Base-by-base conservation (phyloP, 1,140 invertebrate genomes). In the Ptiloglossa arizonensis region DNA sequence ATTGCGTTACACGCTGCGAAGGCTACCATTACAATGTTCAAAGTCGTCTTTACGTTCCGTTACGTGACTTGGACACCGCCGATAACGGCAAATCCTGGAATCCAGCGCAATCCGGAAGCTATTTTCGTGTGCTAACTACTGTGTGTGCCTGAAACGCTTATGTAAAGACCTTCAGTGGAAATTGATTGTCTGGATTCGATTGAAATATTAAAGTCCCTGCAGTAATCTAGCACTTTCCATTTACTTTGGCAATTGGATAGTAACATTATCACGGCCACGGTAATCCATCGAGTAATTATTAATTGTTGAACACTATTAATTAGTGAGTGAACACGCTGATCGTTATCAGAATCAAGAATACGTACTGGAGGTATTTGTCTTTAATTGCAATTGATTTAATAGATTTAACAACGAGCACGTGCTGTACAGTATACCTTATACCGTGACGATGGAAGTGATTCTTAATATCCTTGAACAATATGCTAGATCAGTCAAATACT, bases 41-140 rank as follows among this genome's bases (percentile, higher is more conserved):
- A 83, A 83, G 70, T 83, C 82, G 76, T 79, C 82, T 83, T 83
- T 83, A 68, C 82, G 81, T 83, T 83, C 82, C 70, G 81, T 56
- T 79, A 72, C 82, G 80, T 69, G 78, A 83, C 78, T 82, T 81
- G 64, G 59, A 54, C 76, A 78, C 56, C 69, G 48, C 32, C 70
- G 81, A 83, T 83, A 83, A 83, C 66, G 82, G 67, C 22, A 68
- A 69, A 76, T 76, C 73, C 54, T 41, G 41, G 54, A 76, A 76
- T 69, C 46, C 73, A 48, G 41, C 59, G 73, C 66, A 38, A 76
- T 76, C 66, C 32, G 44, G 66, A 76, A 76, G 19, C 73, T 29
- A 69, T 69, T 69, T 46, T 19, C 54, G n/a, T 76, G 29, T 68
- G 41, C 52, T 75, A 57, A 69, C 54, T 50, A 41, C 64, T 38